Evolutionary conservation across 2,797 vertebrate genomes (phyloP), one percentile per base, ranked within the genome.

Genomic region (Allobates femoralis): DNA sequence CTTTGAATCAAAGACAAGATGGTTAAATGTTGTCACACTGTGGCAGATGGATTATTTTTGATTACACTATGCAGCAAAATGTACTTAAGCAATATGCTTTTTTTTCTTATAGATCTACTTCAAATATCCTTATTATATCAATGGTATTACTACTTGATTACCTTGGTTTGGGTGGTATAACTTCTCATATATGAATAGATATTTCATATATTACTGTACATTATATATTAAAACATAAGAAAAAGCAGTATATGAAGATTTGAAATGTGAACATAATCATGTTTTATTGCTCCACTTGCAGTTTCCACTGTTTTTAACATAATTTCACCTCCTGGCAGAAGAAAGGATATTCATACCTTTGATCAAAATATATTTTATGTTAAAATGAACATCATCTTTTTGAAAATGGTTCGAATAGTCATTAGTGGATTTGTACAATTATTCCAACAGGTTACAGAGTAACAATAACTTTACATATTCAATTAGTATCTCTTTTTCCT

Each of bases 31-130:
- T 81, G 62, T 86, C 67, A 75, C 80, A 32, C 8, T 50, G 77
- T 69, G 66, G 37, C 79, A 86, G 85, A 86, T 81, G 79, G 85
- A n/a, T 14, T 26, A 81, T 75, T 81, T 64, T 86, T 76, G 58
- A 15, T 75, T 75, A 66, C 41, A 74, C 78, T 75, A 81, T 56
- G 37, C 79, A 66, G 85, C 67, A 81, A 76, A 86, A 81, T 79
- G 3, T 66, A 62, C 28, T 81, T 76, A 76, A 86, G 76, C 66
- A 75, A 75, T 55, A 66, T 67, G 21, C 78, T 55, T 26, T 75
- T 56, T 67, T 81, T 81, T 46, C 32, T 81, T 30, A 81, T 28
- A 14, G 4, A 3, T 34, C 23, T 53, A 64, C 23, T 6, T 7
- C 21, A 3, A 23, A 60, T n/a, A 2, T 1, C 0, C 11, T 8